Percentiles rank a stretch among this genome's conserved stretches.
Evolutionary conservation across 2,888 invertebrate species (phyloP).

Genomic region (Phoenoteleia sp.): DNA sequence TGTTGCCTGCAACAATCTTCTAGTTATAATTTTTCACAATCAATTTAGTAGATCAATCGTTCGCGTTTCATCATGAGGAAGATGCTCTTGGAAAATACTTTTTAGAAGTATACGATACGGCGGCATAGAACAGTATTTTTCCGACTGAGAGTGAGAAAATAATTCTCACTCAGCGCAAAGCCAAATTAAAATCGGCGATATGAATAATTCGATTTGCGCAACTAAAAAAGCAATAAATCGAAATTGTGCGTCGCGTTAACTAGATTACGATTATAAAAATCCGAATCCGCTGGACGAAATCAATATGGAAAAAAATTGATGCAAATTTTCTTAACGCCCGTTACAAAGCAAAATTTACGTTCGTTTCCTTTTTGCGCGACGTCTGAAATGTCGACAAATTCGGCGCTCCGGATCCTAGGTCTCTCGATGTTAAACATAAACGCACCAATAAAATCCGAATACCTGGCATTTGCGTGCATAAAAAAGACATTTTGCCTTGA

Average conservation of each 20-base stretch:
- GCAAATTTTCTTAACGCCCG: not conserved
- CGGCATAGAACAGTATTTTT: slow-evolving; percentile 1
- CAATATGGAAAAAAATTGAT: slow-evolving; percentile 10
- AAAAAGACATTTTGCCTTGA: slow-evolving; percentile 19
- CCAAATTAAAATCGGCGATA: not conserved
- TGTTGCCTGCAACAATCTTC: slow-evolving; percentile 17
- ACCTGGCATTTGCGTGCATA: slow-evolving; percentile 16
- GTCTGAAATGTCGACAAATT: slow-evolving; percentile 30
- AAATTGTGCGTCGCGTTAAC: not conserved
- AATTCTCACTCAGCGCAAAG: not conserved
- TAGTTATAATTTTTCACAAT: slow-evolving; percentile 22
- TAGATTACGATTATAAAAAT: not conserved
- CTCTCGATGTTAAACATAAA: slow-evolving; percentile 28
- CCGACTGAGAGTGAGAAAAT: too few relatives aligned
- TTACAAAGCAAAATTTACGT: slow-evolving; percentile 3
- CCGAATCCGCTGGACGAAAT: not conserved
- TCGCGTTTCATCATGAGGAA: not conserved
- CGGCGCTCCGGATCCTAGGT: not conserved
- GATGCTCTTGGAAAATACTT: not conserved
- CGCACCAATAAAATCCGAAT: slow-evolving; percentile 27
- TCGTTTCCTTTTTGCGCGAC: slow-evolving; percentile 1
- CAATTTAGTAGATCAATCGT: slow-evolving; percentile 19
- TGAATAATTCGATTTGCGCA: not conserved
- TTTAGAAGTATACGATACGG: too few relatives aligned
- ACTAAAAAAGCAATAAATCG: not conserved